phyloP scores from a whole-genome alignment of 92 coral and sea anemone genomes.

The Zoanthus gigantus region DNA sequence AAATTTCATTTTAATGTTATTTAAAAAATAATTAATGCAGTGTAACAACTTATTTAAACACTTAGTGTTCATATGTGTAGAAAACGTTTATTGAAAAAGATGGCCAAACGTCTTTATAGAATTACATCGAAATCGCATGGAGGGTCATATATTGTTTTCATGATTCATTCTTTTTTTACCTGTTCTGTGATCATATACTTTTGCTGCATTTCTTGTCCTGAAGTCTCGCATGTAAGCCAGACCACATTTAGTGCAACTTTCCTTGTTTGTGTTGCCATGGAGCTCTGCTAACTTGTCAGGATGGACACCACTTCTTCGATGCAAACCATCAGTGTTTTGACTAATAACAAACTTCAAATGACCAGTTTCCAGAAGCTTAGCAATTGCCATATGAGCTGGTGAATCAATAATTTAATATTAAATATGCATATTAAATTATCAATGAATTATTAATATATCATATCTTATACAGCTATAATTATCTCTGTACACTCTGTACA shows the following conservation, averaged over 20 bases:
- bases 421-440: neutral
- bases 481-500: no score
- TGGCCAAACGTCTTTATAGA: no score
- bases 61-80: no score
- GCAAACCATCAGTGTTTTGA: conserved; percentile 83
- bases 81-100: no score
- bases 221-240: conserved; percentile 73
- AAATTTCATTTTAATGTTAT: no score
- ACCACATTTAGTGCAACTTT: conserved; percentile 73
- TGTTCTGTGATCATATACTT: conserved; percentile 68
- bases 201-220: conserved; percentile 71
- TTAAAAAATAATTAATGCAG: no score
- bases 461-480: no score
- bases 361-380: conserved; percentile 69
- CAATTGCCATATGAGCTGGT: conserved; percentile 75
- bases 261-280: conserved; percentile 83
- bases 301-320: conserved; percentile 71
- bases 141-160: no score
- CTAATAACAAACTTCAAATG: conserved; percentile 72
- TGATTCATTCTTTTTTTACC: neutral
- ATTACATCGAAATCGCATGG: no score
- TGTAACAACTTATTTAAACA: no score
- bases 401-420: neutral
- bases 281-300: conserved; percentile 71
- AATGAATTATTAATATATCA: no score